Percentiles rank a stretch among this genome's conserved stretches.
These are phyloP conservation scores for Mormyrus iriodes DNA, from an alignment of 2,113 vertebrate species.

Conservation along the genomic window DNA sequence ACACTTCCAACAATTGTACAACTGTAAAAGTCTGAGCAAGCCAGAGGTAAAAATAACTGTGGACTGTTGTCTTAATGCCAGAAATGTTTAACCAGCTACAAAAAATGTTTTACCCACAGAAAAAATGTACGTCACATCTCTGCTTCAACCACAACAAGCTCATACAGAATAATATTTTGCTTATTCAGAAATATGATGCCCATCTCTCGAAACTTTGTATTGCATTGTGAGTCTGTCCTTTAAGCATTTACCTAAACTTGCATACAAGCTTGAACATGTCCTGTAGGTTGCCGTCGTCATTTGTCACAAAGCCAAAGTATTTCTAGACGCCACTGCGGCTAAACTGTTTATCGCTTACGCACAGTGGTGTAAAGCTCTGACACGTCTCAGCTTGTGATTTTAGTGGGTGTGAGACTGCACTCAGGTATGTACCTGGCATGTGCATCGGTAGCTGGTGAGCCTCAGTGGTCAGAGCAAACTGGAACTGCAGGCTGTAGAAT, in stretches of 20 bases:
- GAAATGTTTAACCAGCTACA: too few relatives aligned
- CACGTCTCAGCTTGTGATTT: neutral
- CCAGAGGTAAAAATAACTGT: too few relatives aligned
- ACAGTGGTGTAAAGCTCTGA: too few relatives aligned
- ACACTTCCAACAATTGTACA: neutral
- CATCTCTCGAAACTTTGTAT: too few relatives aligned
- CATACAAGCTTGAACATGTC: neutral
- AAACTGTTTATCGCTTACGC: neutral
- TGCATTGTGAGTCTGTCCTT: too few relatives aligned
- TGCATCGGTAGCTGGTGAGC: neutral
- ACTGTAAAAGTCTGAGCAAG: neutral
- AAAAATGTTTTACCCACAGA: too few relatives aligned
- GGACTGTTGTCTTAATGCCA: too few relatives aligned
- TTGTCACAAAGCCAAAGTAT: neutral
- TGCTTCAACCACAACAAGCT: too few relatives aligned
- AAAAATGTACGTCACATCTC: too few relatives aligned
- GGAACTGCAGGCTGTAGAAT: neutral
- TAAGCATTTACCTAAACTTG: too few relatives aligned
- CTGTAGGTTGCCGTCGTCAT: neutral
- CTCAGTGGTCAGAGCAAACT: neutral
- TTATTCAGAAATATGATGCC: too few relatives aligned
- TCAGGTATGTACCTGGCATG: neutral
- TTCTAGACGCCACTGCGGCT: neutral
- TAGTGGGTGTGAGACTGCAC: neutral
- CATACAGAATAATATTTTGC: too few relatives aligned